Conservation (phyloP, 2,113 vertebrate genomes). For the Pyrgilauda ruficollis region DNA sequence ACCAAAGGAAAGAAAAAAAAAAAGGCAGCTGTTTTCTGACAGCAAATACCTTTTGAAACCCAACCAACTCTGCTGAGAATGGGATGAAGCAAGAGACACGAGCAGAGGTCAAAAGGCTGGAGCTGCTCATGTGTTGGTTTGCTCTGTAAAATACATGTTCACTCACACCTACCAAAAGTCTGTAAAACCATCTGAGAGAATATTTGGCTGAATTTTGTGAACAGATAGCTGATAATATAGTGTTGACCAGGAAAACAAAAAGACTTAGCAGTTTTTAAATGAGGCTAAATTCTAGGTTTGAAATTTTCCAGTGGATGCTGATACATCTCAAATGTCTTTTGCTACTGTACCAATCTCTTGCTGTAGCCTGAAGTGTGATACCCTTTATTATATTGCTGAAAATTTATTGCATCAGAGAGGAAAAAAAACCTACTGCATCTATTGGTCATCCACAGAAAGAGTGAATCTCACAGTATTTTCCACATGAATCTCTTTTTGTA, state of each 20-base stretch:
- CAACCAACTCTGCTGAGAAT: background rate
- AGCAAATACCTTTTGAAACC: background rate
- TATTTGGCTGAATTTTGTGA: background rate
- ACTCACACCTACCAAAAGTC: background rate
- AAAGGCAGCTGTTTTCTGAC: background rate
- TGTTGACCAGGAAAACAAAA: background rate
- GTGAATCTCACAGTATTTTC: background rate
- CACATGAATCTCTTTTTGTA: background rate
- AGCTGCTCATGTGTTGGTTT: background rate
- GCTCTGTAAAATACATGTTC: background rate
- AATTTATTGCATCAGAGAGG: background rate
- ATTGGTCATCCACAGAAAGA: background rate
- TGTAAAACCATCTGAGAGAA: background rate
- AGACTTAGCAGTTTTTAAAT: background rate
- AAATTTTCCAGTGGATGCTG: background rate
- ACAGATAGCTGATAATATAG: background rate
- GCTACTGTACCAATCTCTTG: background rate
- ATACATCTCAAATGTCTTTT: background rate
- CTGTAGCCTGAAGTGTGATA: background rate
- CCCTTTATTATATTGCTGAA: background rate
- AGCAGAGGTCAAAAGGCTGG: background rate
- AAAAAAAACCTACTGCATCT: background rate
- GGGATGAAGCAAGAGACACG: background rate
- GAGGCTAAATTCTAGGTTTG: background rate
- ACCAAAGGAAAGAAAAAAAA: background rate